Percentiles rank a stretch among this genome's conserved stretches.
Conservation (phyloP, 1,140 invertebrate genomes). For the Parasteatoda tepidariorum region DNA sequence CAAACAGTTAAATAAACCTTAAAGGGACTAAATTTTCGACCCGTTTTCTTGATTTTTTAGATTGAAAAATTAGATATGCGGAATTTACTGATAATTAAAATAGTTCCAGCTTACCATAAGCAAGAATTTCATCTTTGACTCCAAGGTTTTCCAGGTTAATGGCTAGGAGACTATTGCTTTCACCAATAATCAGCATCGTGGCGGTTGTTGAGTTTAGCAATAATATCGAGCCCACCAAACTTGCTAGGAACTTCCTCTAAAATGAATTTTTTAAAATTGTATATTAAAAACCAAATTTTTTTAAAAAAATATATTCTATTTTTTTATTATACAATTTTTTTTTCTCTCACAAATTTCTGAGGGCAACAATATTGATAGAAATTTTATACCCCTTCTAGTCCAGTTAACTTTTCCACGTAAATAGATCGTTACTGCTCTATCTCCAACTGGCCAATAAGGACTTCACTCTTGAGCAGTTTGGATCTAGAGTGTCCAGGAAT, state of each 20-base stretch:
- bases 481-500: too few relatives aligned
- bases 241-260: background rate
- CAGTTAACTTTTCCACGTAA: background rate
- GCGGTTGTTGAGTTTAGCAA: slow-evolving; percentile 23
- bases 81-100: background rate
- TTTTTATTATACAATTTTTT: too few relatives aligned
- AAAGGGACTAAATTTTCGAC: too few relatives aligned
- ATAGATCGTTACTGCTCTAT: background rate
- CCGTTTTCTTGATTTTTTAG: too few relatives aligned
- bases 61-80: too few relatives aligned
- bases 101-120: slow-evolving; percentile 25
- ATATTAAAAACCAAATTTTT: background rate
- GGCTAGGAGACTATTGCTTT: slow-evolving; percentile 18
- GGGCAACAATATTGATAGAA: too few relatives aligned
- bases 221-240: background rate
- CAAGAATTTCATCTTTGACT: slow-evolving; percentile 2
- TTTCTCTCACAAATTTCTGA: too few relatives aligned
- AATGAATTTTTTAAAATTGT: background rate
- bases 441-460: background rate
- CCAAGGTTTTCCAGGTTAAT: slow-evolving; percentile 9
- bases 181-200: slow-evolving; percentile 16
- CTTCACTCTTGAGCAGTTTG: too few relatives aligned
- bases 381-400: too few relatives aligned
- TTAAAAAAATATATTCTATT: background rate
- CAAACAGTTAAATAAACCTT: too few relatives aligned